Base-by-base conservation (phyloP, 1,140 invertebrate species). In the Caenorhabditis brenneri region DNA sequence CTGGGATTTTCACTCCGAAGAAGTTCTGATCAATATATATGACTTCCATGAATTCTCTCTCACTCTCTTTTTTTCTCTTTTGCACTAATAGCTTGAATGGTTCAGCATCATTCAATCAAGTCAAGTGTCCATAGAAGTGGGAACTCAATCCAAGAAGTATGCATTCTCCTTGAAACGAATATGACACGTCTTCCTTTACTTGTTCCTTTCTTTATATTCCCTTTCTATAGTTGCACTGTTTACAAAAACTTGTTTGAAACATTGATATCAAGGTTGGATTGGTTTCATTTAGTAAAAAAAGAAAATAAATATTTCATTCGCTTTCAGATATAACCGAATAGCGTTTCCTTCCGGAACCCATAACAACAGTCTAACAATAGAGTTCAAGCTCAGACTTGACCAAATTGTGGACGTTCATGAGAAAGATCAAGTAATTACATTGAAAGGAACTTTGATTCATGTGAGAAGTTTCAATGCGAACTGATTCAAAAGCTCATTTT, bases 401-500 rank as follows among this genome's bases (percentile, higher is more conserved):
- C 88, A 91, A 81, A 84, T 90, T 27, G 79, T 89, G 5, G 88
- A 90, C 84, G 88, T 90, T 46, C 96, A 97, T 92, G 92, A 97
- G 78, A 97, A 96, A 91, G 95, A 96, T 92, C 96, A 97, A 93
- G 96, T 97, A 90, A 92, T 97, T 85, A 97, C 95, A 16, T 96
- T 95, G 0, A 97, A 96, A 92, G 95, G 97, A 27, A 96, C 95
- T 95, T 92, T 97, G 29, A 95, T 96, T 91, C 96, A 97, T 91
- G 95, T 96, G 93, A 95, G 95, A 31, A 22, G 19, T 36, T 24
- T 6, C 48, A 16, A 85, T 91, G 27, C 88, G 91, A 24, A 12
- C 2, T 27, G 10, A 10, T 24, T 10, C 0, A 22, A 7, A 15
- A 0, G 22, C 36, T 12, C 3, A n/a, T 48, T 69, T 81, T 87